A percentile compares a stretch with the other conserved stretches of the same genome.
Evolutionary conservation across 1,140 invertebrate species (phyloP).

Genomic region (Chionoecetes opilio): DNA sequence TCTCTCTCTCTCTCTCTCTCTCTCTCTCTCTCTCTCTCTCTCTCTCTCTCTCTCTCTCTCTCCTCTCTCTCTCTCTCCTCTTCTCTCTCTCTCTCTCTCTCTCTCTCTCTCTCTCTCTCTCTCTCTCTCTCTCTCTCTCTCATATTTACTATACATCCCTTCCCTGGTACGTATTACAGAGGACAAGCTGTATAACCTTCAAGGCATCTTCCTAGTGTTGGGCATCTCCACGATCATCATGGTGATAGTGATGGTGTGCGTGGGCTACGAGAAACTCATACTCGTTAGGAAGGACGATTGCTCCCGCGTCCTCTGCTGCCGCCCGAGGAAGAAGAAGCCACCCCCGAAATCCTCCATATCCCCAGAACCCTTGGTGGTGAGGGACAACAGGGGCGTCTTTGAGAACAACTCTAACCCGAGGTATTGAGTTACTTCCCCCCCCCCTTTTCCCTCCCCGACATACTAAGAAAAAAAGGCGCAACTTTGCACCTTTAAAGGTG

Average conservation of each 20-base stretch:
- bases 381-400: conserved; percentile 47
- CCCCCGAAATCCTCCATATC: conserved; percentile 73
- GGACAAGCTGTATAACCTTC: conserved; percentile 78
- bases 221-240: conserved; percentile 81
- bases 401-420: conserved; percentile 46
- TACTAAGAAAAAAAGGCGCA: too few species aligned
- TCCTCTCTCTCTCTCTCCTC: too few species aligned
- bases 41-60: too few species aligned
- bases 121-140: too few species aligned
- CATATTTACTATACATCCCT: too few species aligned
- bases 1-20: too few species aligned
- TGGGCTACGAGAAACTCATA: conserved; percentile 81
- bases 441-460: neutral
- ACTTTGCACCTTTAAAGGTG: too few species aligned
- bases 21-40: too few species aligned
- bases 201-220: conserved; percentile 79
- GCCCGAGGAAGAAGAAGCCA: conserved; percentile 31
- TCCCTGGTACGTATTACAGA: conserved; percentile 47
- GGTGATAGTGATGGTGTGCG: conserved; percentile 80
- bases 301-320: conserved; percentile 71
- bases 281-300: conserved; percentile 78
- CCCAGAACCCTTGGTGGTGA: conserved; percentile 77
- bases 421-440: neutral
- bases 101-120: too few species aligned
- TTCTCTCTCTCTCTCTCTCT: too few species aligned